Percentiles rank a stretch among this genome's conserved stretches.
These are phyloP conservation scores for Myotis brandtii DNA, from an alignment of 2,113 vertebrate species.

Conservation along the genomic window DNA sequence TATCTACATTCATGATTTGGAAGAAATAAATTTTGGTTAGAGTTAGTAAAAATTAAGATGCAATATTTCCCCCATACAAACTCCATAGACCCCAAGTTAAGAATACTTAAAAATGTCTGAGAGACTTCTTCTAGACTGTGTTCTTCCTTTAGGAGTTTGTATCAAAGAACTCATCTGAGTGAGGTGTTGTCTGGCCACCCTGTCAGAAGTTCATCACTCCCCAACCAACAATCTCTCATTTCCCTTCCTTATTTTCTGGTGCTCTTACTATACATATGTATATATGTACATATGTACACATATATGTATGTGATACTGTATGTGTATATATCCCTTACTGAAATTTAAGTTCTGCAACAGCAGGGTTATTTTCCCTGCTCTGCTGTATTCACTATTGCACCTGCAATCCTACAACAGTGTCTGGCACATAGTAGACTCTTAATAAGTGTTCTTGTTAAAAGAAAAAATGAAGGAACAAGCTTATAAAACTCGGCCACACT, in stretches of 20 bases:
- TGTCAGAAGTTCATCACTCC: not conserved
- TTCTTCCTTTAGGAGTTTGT: not conserved
- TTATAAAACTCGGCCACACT: not conserved
- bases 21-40: not conserved
- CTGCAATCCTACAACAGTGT: not conserved
- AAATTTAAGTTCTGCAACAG: not conserved
- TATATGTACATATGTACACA: not conserved
- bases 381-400: not conserved
- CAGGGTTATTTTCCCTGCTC: not conserved
- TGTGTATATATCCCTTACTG: not conserved
- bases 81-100: not conserved
- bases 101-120: not conserved
- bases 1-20: not conserved
- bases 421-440: not conserved
- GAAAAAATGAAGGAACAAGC: not conserved
- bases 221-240: not conserved
- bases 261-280: not conserved
- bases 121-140: not conserved
- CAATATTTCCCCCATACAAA: not conserved
- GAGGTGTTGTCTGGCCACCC: not conserved
- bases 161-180: not conserved
- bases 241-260: not conserved
- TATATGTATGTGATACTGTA: too few relatives aligned
- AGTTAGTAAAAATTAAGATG: slow-evolving; percentile 9
- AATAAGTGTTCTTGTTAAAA: slow-evolving; percentile 24